Evolutionary conservation across 2,888 invertebrate species (phyloP), one percentile per base, ranked within the genome.

Genomic region (Liodrosophila aerea): DNA sequence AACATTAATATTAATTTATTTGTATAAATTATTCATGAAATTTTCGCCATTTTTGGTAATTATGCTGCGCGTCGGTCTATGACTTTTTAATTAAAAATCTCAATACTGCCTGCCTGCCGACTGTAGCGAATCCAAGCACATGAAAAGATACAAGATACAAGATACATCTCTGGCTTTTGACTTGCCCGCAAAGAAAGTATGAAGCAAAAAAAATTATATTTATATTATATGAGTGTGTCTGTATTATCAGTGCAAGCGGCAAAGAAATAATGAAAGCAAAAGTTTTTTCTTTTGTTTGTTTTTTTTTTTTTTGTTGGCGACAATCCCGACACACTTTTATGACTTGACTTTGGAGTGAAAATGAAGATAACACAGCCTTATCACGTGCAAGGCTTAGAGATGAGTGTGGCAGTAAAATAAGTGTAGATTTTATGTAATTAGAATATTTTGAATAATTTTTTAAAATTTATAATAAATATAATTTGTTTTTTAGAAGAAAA

Each of bases 1-100:
- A 69, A 33, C 77, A 84, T 81, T 86, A 86, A 81, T 81, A 85
- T 86, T 86, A 54, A 81, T 86, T 81, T 81, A 83, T 76, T 47
- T 57, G 44, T 51, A 37, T 58, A 58, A 70, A 60, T 69, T 80
- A 73, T 64, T 76, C 65, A 62, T 68, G 60, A 68, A 73, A 73
- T 71, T 54, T 52, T 57, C n/a, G 73, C 54, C 64, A 68, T 37
- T 63, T 68, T 66, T 34, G 51, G 62, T 68, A 85, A 85, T 85
- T 74, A 85, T 45, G 46, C 22, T 37, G 50, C 46, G 51, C 65
- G 52, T 27, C 53, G 60, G 52, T 62, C 85, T 57, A 70, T 62
- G 78, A 63, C 74, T 68, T 72, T 76, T 77, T 77, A 81, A 86
- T 81, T 77, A 81, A 75, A 66, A 49, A 44, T 37, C 47, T 57